Evolutionary conservation across 2,113 vertebrate species (phyloP).

Genomic region (Zapornia atra): DNA sequence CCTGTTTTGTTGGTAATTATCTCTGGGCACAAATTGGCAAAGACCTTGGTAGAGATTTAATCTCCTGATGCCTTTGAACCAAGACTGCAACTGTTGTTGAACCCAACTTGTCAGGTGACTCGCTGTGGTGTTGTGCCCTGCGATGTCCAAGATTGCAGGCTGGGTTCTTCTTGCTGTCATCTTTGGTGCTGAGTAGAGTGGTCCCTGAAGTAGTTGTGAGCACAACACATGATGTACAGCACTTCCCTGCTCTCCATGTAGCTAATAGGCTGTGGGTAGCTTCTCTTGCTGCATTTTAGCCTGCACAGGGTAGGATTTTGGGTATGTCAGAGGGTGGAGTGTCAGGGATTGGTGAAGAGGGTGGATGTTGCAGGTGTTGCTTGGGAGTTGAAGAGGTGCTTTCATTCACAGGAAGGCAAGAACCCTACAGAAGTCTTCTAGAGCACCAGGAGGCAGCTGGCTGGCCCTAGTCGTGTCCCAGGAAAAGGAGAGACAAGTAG

Average conservation of each 20-base stretch:
- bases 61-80: neutral
- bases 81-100: neutral
- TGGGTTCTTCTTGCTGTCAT: neutral
- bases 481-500: neutral
- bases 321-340: neutral
- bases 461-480: neutral
- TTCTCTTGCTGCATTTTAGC: fast-evolving
- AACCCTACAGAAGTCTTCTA: neutral
- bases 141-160: neutral
- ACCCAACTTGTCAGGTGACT: fast-evolving
- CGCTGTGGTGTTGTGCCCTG: too few species aligned
- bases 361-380: neutral
- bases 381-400: neutral
- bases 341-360: neutral
- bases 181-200: neutral
- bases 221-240: fast-evolving
- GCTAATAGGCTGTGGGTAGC: neutral
- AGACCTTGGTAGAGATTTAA: neutral
- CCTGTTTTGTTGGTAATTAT: neutral
- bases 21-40: neutral
- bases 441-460: neutral
- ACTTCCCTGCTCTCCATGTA: fast-evolving
- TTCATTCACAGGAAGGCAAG: neutral
- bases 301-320: neutral
- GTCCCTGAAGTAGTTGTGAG: neutral